A percentile compares a stretch with the other conserved stretches of the same genome.
Evolutionary conservation across 2,113 vertebrate species (phyloP).

Genomic region (Corvus cornix): DNA sequence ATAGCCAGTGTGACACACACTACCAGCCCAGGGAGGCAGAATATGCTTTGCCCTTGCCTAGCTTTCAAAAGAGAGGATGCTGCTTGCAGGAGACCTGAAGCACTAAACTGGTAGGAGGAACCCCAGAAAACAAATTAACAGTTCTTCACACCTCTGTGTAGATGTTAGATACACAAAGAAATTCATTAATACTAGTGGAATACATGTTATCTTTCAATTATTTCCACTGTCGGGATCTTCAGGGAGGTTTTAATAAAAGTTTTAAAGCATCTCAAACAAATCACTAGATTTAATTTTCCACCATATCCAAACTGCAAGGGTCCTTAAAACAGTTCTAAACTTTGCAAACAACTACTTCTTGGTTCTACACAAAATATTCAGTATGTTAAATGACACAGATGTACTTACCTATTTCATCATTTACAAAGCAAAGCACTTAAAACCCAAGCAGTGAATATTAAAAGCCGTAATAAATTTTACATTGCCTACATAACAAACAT

Average conservation of each 20-base stretch:
- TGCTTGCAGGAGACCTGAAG: conserved; percentile 23
- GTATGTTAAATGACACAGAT: conserved; percentile 15
- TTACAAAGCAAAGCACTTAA: conserved; percentile 54
- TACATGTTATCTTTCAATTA: neutral
- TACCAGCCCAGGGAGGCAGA: neutral
- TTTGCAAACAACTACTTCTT: neutral
- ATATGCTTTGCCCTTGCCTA: neutral
- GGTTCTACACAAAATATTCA: neutral
- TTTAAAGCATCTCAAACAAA: neutral
- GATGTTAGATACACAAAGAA: neutral
- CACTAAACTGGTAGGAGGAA: neutral
- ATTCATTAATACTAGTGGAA: neutral
- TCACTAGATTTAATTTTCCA: neutral
- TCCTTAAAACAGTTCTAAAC: neutral
- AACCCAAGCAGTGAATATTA: conserved; percentile 29
- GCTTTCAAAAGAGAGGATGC: neutral
- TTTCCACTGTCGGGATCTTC: neutral
- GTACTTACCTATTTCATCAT: conserved; percentile 42
- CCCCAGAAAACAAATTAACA: neutral
- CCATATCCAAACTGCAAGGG: neutral
- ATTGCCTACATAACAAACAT: conserved; percentile 22
- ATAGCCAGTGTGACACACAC: neutral
- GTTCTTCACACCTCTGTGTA: neutral
- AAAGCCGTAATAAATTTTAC: conserved; percentile 51
- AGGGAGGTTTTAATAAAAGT: neutral